Evolutionary conservation across 2,888 invertebrate species (phyloP).

Genomic region (Eucera pruinosa): DNA sequence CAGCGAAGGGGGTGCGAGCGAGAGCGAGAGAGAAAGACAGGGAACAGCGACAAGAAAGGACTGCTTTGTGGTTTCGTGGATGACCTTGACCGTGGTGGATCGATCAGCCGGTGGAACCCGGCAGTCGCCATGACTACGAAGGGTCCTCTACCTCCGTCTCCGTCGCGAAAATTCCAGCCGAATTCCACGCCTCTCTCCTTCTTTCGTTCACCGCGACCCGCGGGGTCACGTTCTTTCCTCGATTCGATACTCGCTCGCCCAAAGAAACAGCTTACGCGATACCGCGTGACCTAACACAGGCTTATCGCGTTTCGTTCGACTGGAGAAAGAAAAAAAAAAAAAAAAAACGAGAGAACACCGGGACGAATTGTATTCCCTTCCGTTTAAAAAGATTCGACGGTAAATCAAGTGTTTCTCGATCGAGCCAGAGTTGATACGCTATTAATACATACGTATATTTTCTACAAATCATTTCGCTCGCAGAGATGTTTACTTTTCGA

Average conservation of each 20-base stretch:
- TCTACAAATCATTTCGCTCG: too few relatives aligned
- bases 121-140: constrained; percentile 84
- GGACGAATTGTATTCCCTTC: too few relatives aligned
- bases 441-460: too few relatives aligned
- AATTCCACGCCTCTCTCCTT: constrained; percentile 53
- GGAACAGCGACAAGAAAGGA: neutral
- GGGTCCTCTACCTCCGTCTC: constrained; percentile 69
- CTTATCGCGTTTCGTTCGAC: too few relatives aligned
- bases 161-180: constrained; percentile 66
- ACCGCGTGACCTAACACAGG: neutral
- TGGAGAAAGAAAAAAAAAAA: too few relatives aligned
- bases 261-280: neutral
- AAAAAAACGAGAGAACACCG: too few relatives aligned
- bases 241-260: neutral
- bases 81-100: constrained; percentile 83
- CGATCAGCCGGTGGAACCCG: constrained; percentile 80
- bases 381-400: too few relatives aligned
- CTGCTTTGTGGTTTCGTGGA: constrained; percentile 70
- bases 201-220: constrained; percentile 25
- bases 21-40: constrained; percentile 5
- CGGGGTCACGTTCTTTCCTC: neutral
- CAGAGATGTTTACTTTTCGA: too few relatives aligned
- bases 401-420: too few relatives aligned
- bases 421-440: too few relatives aligned
- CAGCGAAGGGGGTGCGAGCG: neutral